Evolutionary conservation across 1,140 invertebrate genomes (phyloP).

Genomic region (Zaprionus inermis): DNA sequence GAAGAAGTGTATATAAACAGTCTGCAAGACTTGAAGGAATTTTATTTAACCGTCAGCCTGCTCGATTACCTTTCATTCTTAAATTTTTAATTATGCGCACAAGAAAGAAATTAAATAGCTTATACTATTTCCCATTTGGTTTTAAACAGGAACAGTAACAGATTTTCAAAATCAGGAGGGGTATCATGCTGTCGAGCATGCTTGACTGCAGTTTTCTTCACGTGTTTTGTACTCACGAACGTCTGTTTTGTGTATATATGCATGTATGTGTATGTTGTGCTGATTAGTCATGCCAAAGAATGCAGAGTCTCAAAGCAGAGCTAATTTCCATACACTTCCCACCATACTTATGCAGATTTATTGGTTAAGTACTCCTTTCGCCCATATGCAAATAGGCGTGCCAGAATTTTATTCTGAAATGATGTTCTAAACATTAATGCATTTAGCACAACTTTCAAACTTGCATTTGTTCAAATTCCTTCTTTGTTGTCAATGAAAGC

Average conservation of each 20-base stretch:
- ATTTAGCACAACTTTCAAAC: conserved; percentile 42
- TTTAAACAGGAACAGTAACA: no score
- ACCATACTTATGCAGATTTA: conserved; percentile 22
- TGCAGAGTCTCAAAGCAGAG: conserved; percentile 66
- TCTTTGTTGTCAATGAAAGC: conserved; percentile 2
- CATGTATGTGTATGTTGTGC: conserved; percentile 20
- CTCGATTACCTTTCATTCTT: no score
- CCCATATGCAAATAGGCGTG: conserved; percentile 28
- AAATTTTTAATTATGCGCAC: no score
- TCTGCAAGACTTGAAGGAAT: no score
- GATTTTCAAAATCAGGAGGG: background rate
- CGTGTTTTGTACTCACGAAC: background rate
- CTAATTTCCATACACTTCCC: conserved; percentile 58
- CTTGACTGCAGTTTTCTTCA: background rate
- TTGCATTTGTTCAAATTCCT: conserved; percentile 33
- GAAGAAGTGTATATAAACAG: background rate
- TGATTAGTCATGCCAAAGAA: conserved; percentile 76
- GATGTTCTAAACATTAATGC: conserved; percentile 7
- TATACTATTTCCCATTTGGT: no score
- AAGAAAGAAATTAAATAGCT: no score
- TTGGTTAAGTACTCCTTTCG: conserved; percentile 55
- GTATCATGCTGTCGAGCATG: background rate
- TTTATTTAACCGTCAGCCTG: no score
- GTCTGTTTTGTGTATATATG: conserved; percentile 3
- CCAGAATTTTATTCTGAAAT: conserved; percentile 31